Evolutionary conservation across 2,888 invertebrate species (phyloP), one percentile per base, ranked within the genome.

Genomic region (Drosophila trichaetosa): DNA sequence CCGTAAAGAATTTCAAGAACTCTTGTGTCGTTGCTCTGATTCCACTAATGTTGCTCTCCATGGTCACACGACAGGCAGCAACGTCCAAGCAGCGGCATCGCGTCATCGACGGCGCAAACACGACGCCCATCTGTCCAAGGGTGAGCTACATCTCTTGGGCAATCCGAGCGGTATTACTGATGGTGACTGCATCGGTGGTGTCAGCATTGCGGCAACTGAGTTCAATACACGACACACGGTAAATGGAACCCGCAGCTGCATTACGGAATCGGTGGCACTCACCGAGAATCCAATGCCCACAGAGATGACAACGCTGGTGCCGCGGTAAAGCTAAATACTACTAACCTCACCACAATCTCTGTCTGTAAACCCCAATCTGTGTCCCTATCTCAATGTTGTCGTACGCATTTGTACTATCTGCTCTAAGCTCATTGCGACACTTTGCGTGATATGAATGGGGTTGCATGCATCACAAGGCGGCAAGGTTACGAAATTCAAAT

Each of bases 1-100:
- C 93, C 95, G 97, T 89, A 97, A 97, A 92, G 98, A 98, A 93
- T 98, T 98, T 92, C 95, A 95, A 83, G 97, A 97, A 92, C 95
- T 97, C 86, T 93, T 96, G 81, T 96, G 96, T 91, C 94, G 95
- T 90, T 91, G 82, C 88, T 89, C 90, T 86, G 88, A 91, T 83
- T 83, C 90, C 88, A 91, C 93, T 92, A 93, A 92, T 92, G 89
- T 90, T 91, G 89, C 90, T 92, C 91, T 92, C 91, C 92, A 92
- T 92, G 92, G 91, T 91, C 92, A 91, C 74, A 92, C 90, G 90
- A 92, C 90, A 92, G 92, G 92, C 83, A 81, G 90, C 84, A 82
- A 87, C 90, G 71, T 79, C 24, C 87, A 90, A 78, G 73, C 89
- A 61, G 91, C 87, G 73, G 89, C 92, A 70, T 73, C 91, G 46